A percentile compares a stretch with the other conserved stretches of the same genome.
Evolutionary conservation across 2,113 vertebrate genomes (phyloP).

Genomic region (Actinemys pallida): DNA sequence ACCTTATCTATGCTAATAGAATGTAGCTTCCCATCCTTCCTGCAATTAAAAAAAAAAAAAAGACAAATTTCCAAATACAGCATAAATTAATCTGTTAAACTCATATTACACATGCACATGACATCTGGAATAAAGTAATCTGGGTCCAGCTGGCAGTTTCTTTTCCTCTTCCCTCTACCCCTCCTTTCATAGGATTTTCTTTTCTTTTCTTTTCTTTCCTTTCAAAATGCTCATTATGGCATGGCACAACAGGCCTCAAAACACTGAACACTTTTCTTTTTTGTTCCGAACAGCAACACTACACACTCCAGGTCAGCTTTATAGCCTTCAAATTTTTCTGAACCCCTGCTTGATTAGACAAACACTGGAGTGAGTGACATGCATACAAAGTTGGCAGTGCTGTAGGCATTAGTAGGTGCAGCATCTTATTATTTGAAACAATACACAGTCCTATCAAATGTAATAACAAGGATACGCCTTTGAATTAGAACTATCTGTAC

Average conservation of each 20-base stretch:
- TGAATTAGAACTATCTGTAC: background rate
- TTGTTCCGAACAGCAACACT: background rate
- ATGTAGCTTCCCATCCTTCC: background rate
- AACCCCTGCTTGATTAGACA: slow-evolving; percentile 43
- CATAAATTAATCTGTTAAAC: slow-evolving; percentile 38
- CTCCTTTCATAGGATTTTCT: background rate
- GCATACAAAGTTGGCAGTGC: background rate
- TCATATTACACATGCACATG: background rate
- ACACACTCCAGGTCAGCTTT: slow-evolving; percentile 36
- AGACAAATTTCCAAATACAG: background rate
- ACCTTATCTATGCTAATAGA: background rate
- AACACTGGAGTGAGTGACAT: background rate
- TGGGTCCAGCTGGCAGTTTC: slow-evolving; percentile 2
- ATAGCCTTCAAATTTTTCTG: slow-evolving; percentile 41
- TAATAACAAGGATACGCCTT: background rate
- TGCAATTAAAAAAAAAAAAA: background rate
- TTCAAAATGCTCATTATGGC: slow-evolving; percentile 12
- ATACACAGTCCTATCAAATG: fast-evolving
- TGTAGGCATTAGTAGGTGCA: background rate
- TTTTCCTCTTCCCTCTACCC: background rate
- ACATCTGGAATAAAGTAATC: slow-evolving; percentile 14
- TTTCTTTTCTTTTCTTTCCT: background rate
- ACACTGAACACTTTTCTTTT: slow-evolving; percentile 13
- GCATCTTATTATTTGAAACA: background rate
- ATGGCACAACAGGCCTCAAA: slow-evolving; percentile 17